Evolutionary conservation across 2,113 vertebrate species (phyloP).

Genomic region (Urocynchramus pylzowi): DNA sequence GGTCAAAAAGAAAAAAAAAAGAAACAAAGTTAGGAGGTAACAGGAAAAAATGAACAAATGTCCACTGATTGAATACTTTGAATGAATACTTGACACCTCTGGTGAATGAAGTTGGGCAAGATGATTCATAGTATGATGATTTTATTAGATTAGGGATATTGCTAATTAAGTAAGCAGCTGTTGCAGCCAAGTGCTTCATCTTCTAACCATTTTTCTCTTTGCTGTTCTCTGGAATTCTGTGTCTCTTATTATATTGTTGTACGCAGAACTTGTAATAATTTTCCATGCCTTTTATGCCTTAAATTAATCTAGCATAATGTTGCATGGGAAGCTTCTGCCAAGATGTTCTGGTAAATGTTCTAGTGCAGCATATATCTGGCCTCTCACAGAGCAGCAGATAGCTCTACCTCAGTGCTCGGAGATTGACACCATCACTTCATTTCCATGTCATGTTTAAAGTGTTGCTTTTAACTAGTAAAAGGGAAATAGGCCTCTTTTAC

Average conservation of each 20-base stretch:
- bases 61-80: background rate
- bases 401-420: background rate
- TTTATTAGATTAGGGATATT: background rate
- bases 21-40: background rate
- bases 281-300: background rate
- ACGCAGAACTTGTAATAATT: background rate
- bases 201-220: background rate
- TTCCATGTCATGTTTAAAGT: background rate
- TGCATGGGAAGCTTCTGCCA: background rate
- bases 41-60: background rate
- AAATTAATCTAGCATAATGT: background rate
- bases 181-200: background rate
- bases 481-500: background rate
- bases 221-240: background rate
- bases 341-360: background rate
- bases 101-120: background rate
- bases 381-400: background rate
- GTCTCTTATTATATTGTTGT: background rate
- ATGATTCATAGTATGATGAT: background rate
- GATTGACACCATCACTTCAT: fast-evolving
- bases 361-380: background rate
- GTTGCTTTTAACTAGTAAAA: background rate
- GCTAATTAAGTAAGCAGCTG: background rate
- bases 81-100: background rate
- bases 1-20: background rate